Base-by-base conservation (phyloP, 2,797 vertebrate genomes). In the Clarias fuscus region DNA sequence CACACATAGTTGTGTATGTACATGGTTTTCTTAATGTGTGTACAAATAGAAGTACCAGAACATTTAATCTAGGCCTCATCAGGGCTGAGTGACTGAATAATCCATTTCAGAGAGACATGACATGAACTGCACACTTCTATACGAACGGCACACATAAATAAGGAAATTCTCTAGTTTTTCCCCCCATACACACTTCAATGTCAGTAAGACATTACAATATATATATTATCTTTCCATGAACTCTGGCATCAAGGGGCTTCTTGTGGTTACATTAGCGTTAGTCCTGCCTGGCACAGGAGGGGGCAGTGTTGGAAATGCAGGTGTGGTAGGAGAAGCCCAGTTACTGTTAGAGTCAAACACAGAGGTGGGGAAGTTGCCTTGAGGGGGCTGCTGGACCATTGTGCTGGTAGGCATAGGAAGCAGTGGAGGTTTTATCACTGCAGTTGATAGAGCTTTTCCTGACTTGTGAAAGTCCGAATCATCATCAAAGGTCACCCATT, bases 401-500 rank as follows among this genome's bases (percentile, higher is more conserved):
- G 91, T 79, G 83, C 83, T 90, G 81, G 92, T 79, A n/a, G 92
- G 85, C 70, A 85, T 5, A 22, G 91, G 87, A 73, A 83, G 64
- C 59, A 86, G 78, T n/a, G 89, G 40, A 24, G 77, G 20, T 30
- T 70, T 73, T 6, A 79, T 84, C 10, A 85, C 82, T 71, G 86
- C 17, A 20, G 72, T 22, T 27, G 82, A 20, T 88, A 91, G 90
- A 67, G 91, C 8, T 83, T 92, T 94, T 59, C 14, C 89, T 27
- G 89, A 85, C 20, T 90, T 84, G 68, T 92, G 89, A 30, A 93
- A 92, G 86, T 92, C 90, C 2, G 91, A 92, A 40, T 93, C 93
- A 0, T 99, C 97, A 8, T 99, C 98, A 37, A 99, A 99, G 0
- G 97, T 99, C 89, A 99, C 97, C 98, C 98, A 99, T 76, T 94